Conservation (phyloP, 1,140 invertebrate species). For the Cataglyphis hispanica region DNA sequence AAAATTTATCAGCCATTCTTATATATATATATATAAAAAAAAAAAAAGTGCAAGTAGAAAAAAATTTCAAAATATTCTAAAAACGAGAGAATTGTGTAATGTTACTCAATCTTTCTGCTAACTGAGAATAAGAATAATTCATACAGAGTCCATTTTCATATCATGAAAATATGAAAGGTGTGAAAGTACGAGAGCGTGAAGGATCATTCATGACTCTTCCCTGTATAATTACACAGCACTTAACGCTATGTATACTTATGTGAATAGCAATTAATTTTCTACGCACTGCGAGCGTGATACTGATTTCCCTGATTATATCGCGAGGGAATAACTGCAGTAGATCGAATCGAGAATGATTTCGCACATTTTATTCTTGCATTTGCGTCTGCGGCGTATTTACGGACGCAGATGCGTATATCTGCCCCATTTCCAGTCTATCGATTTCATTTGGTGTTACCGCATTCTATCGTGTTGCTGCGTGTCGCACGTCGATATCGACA, state of each 20-base stretch:
- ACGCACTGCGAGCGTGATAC: background rate
- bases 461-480: slow-evolving; percentile 15
- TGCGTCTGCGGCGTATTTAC: background rate
- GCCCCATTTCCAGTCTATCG: slow-evolving; percentile 35
- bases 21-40: background rate
- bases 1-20: background rate
- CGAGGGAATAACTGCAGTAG: background rate
- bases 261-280: background rate
- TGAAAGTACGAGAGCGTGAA: background rate
- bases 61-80: slow-evolving; percentile 7
- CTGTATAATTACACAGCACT: background rate
- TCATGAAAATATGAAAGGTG: background rate
- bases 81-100: background rate
- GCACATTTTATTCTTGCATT: slow-evolving; percentile 32
- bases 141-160: background rate
- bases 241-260: background rate
- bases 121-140: background rate
- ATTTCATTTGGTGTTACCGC: slow-evolving; percentile 28
- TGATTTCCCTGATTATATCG: background rate
- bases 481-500: slow-evolving; percentile 32
- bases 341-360: slow-evolving; percentile 51
- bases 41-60: background rate
- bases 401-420: slow-evolving; percentile 5
- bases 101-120: background rate
- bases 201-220: background rate